Base-by-base conservation (phyloP, 2,113 vertebrate genomes). In the Emydura subglobosa region DNA sequence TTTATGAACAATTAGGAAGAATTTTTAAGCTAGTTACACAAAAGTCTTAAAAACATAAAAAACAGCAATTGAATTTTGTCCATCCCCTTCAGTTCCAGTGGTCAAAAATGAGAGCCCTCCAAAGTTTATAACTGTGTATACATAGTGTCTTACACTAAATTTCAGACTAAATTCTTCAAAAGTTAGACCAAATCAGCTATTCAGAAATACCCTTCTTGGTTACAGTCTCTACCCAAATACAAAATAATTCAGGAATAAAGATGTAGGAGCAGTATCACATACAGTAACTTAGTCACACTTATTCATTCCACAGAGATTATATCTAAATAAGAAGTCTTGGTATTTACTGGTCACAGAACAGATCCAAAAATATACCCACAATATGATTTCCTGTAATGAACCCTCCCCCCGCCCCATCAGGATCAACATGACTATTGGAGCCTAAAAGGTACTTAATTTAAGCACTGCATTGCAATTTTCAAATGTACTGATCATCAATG, bases 321-420 rank as follows among this genome's bases (percentile, higher is more conserved):
- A 47, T 6, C 1, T n/a, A 79, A 86, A 31, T 1, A 76, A 61
- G 44, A 92, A 88, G 3, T 39, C 54, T 4, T 85, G 83, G n/a
- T 21, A 80, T 10, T 74, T 88, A 1, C 9, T 86, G 39, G 10
- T 4, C 2, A 10, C 54, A 42, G 53, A 12, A 87, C 22, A 61
- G 2, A 85, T 3, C n/a, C 3, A 76, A 27, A 19, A 5, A 49
- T 13, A 39, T 6, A 4, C 49, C 13, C 5, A 91, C 83, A 86
- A 76, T 68, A 55, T 85, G 0, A 1, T 93, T 87, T 83, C 22
- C 57, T 68, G n/a, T 27, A 22, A 24, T 47, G 22, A 76, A 44
- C 21, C 74, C 42, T 76, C 42, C 10, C 39, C 12, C 27, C 47
- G 5, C 7, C 24, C 24, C 17, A 22, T 47, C 27, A 47, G 0